Conservation (phyloP, 2,888 invertebrate species). For the Drosophila prostipennis region DNA sequence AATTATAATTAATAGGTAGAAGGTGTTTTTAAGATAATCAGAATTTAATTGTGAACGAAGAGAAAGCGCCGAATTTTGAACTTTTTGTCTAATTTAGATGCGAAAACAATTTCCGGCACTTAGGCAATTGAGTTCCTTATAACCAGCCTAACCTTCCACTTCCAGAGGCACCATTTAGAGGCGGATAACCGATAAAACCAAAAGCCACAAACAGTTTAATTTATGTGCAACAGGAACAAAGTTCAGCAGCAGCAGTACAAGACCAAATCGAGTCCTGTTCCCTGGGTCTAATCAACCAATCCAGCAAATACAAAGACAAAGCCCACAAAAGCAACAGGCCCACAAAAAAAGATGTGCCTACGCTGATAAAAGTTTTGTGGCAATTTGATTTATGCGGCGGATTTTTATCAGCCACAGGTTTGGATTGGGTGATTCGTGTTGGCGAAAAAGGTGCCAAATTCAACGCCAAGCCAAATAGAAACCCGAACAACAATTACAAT, state of each 20-base stretch:
- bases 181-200: conserved; percentile 28
- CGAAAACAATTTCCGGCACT: conserved; percentile 30
- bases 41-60: neutral
- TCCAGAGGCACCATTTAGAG: conserved; percentile 5
- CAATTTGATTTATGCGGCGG: conserved; percentile 49
- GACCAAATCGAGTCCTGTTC: conserved; percentile 14
- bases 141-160: neutral
- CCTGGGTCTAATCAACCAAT: conserved; percentile 18
- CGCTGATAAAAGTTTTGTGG: conserved; percentile 37
- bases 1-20: too few relatives aligned
- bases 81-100: conserved; percentile 5
- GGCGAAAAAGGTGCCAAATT: conserved; percentile 45
- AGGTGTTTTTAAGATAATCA: neutral
- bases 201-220: conserved; percentile 26
- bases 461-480: conserved; percentile 25
- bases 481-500: conserved; percentile 61
- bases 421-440: neutral
- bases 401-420: conserved; percentile 33
- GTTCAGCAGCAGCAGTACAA: neutral
- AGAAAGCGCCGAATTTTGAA: neutral
- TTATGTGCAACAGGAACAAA: conserved; percentile 28
- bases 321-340: conserved; percentile 7
- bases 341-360: conserved; percentile 27
- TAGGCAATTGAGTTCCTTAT: conserved; percentile 6
- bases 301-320: conserved; percentile 20